Evolutionary conservation across 2,797 vertebrate species (phyloP).

Genomic region (Acrossocheilus fasciatus): DNA sequence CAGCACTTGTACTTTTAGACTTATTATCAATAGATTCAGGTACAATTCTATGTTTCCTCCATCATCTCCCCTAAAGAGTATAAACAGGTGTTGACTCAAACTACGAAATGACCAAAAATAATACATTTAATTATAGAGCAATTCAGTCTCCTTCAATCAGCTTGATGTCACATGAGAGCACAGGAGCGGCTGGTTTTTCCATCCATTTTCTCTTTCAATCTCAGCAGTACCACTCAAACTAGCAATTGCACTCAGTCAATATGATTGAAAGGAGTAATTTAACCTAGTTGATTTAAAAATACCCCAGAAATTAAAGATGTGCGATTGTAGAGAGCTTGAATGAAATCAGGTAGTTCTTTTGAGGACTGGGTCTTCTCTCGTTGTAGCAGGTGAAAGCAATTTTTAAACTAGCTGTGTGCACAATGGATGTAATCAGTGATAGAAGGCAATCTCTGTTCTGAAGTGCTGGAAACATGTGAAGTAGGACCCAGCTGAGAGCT

Average conservation of each 20-base stretch:
- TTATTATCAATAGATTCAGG: too few relatives aligned
- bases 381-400: background rate
- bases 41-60: background rate
- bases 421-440: constrained; percentile 30
- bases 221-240: constrained; percentile 6
- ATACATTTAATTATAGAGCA: background rate
- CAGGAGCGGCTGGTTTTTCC: background rate
- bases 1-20: background rate
- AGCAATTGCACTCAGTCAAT: background rate
- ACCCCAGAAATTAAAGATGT: constrained; percentile 2
- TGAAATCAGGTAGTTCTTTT: constrained; percentile 12
- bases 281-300: constrained; percentile 6
- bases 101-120: background rate
- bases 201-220: constrained; percentile 16
- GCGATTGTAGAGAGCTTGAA: background rate
- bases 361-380: background rate
- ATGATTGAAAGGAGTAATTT: constrained; percentile 35
- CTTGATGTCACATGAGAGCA: background rate
- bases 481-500: constrained; percentile 16
- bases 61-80: background rate
- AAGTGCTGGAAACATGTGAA: constrained; percentile 19
- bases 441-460: background rate
- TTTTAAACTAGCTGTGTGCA: constrained; percentile 15
- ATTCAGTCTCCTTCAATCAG: background rate
- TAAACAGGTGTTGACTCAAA: background rate